phyloP scores from a whole-genome alignment of 2,888 invertebrate genomes.

The Lampropteryx suffumata region DNA sequence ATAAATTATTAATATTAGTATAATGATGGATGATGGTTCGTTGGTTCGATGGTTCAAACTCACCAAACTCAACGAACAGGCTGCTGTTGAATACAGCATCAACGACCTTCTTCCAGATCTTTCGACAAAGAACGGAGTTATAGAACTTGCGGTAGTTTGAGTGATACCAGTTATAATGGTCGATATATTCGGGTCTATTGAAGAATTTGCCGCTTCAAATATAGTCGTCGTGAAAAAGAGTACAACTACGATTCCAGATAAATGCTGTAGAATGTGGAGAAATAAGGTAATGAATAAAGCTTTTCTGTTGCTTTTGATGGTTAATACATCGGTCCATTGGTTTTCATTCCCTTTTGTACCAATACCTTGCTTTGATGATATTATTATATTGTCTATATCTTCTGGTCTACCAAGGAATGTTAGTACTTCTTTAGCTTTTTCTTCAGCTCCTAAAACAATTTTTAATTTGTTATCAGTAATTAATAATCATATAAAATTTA shows the following conservation, averaged over 20 bases:
- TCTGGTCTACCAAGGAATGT: constrained; percentile 45
- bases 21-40: no score
- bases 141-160: constrained; percentile 42
- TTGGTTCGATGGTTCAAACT: no score
- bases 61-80: constrained; percentile 52
- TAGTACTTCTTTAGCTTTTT: constrained; percentile 41
- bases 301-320: constrained; percentile 45
- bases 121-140: constrained; percentile 54
- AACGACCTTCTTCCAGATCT: constrained; percentile 48
- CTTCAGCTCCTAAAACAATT: constrained; percentile 41
- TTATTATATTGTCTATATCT: constrained; percentile 40
- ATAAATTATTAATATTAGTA: no score
- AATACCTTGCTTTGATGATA: constrained; percentile 33
- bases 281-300: constrained; percentile 47
- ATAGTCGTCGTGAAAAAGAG: constrained; percentile 49
- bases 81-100: constrained; percentile 47
- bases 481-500: no score
- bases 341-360: constrained; percentile 25
- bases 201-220: constrained; percentile 45
- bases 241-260: constrained; percentile 49
- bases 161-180: constrained; percentile 48
- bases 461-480: no score
- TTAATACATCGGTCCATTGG: constrained; percentile 47
- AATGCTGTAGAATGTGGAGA: constrained; percentile 45
- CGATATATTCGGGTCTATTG: constrained; percentile 40